Percentiles rank a stretch among this genome's conserved stretches.
phyloP scores from a whole-genome alignment of 2,113 vertebrate genomes.

The Mastomys coucha region DNA sequence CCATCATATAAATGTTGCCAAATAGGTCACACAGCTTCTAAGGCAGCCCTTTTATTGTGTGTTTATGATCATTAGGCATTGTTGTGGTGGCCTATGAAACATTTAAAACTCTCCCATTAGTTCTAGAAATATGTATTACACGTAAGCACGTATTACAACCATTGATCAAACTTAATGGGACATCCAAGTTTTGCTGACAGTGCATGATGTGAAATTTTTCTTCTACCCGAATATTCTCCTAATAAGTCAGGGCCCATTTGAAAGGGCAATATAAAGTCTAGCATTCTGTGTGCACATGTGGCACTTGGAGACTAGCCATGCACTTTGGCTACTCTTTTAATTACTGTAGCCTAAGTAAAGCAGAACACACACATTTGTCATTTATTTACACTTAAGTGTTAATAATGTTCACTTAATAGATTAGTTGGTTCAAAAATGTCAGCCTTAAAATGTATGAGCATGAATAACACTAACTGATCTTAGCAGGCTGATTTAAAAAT shows the following conservation, averaged over 20 bases:
- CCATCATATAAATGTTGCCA: not conserved
- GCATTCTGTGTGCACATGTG: not conserved
- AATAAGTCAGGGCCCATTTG: not conserved
- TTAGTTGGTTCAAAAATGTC: not conserved
- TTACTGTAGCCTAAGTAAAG: not conserved
- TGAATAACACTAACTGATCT: not conserved
- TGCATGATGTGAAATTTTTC: not conserved
- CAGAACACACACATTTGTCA: slow-evolving; percentile 1
- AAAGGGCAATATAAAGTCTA: not conserved
- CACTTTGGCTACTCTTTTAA: not conserved
- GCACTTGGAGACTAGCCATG: not conserved
- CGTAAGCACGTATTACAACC: not conserved
- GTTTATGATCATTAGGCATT: not conserved
- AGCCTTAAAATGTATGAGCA: not conserved
- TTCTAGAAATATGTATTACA: slow-evolving; percentile 21
- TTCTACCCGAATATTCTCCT: not conserved
- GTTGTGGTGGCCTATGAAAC: not conserved
- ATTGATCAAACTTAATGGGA: not conserved
- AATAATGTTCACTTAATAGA: not conserved
- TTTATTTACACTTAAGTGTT: slow-evolving; percentile 40
- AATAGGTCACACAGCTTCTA: not conserved
- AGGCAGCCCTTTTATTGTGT: not conserved
- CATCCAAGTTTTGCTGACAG: not conserved
- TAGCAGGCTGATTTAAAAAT: not conserved
- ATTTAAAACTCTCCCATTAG: not conserved